A percentile compares a stretch with the other conserved stretches of the same genome.
Conservation (phyloP, 2,797 vertebrate genomes). For the Crocodylus rhombifer region DNA sequence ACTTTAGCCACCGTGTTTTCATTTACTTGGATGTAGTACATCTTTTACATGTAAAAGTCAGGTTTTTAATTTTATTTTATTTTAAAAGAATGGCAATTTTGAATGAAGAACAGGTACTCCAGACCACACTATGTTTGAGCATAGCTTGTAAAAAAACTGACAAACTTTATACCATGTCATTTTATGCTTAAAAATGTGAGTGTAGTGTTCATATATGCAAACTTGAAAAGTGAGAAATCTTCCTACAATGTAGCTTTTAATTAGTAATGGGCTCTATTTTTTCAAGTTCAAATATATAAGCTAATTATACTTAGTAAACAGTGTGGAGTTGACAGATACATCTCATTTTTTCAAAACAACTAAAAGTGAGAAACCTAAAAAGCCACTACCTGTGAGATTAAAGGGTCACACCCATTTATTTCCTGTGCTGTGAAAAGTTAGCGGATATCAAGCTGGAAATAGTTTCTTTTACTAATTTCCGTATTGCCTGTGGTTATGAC, state of each 20-base stretch:
- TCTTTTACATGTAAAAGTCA: background rate
- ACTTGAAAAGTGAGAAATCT: background rate
- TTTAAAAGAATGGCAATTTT: background rate
- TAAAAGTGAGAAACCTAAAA: slow-evolving; percentile 20
- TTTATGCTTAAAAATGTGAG: background rate
- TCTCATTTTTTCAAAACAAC: slow-evolving; percentile 60
- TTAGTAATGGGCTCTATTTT: background rate
- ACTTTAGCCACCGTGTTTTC: background rate
- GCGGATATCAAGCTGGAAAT: slow-evolving; percentile 43
- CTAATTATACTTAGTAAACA: background rate
- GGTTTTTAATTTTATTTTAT: background rate
- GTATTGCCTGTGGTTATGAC: slow-evolving; percentile 4
- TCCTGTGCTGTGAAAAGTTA: slow-evolving; percentile 62
- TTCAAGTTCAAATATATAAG: background rate
- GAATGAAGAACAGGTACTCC: background rate
- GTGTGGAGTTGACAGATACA: background rate
- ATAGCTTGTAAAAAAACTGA: background rate
- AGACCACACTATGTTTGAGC: background rate
- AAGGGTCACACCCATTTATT: slow-evolving; percentile 70
- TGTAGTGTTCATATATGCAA: background rate
- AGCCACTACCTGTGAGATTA: slow-evolving; percentile 38
- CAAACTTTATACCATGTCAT: background rate
- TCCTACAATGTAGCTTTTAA: slow-evolving; percentile 33
- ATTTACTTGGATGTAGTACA: background rate
- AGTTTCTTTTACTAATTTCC: slow-evolving; percentile 50